Percentiles rank a stretch among this genome's conserved stretches.
These are phyloP conservation scores for Acanthurus leucopareius DNA, from an alignment of 2,797 vertebrate genomes.

Conservation along the genomic window DNA sequence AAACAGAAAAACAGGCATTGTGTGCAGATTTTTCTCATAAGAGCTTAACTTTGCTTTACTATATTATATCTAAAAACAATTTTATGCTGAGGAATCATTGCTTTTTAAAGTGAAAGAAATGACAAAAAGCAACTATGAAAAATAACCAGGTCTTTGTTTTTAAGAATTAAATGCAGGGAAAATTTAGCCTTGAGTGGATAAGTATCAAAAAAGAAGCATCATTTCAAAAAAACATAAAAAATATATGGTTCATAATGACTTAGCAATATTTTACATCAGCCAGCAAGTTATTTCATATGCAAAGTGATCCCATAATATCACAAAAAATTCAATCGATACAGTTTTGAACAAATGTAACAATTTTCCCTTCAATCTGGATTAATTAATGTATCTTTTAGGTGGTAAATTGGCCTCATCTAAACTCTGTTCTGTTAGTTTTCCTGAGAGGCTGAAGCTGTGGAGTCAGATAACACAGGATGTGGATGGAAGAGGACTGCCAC, in stretches of 20 bases:
- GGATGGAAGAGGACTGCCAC: slow-evolving; percentile 83
- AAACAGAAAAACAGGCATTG: neutral
- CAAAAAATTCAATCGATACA: too few relatives aligned
- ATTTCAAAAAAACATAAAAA: neutral
- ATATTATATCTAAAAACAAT: neutral
- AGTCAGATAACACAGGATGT: slow-evolving; percentile 54
- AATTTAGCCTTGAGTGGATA: neutral
- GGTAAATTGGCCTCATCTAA: neutral
- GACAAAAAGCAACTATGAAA: neutral
- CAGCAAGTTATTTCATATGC: neutral
- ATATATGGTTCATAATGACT: neutral
- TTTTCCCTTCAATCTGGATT: neutral
- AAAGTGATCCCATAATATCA: neutral
- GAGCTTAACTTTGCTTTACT: neutral
- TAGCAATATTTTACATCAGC: neutral
- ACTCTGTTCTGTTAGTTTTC: neutral
- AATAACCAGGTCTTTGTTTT: neutral
- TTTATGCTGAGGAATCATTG: neutral
- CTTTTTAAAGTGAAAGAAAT: neutral
- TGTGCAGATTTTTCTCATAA: neutral
- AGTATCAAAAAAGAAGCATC: neutral
- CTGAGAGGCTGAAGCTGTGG: slow-evolving; percentile 19
- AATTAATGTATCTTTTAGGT: neutral
- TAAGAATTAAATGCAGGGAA: neutral
- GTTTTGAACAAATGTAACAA: neutral